Evolutionary conservation across 2,113 vertebrate genomes (phyloP), one percentile per base, ranked within the genome.

Genomic region (Raphicerus campestris): DNA sequence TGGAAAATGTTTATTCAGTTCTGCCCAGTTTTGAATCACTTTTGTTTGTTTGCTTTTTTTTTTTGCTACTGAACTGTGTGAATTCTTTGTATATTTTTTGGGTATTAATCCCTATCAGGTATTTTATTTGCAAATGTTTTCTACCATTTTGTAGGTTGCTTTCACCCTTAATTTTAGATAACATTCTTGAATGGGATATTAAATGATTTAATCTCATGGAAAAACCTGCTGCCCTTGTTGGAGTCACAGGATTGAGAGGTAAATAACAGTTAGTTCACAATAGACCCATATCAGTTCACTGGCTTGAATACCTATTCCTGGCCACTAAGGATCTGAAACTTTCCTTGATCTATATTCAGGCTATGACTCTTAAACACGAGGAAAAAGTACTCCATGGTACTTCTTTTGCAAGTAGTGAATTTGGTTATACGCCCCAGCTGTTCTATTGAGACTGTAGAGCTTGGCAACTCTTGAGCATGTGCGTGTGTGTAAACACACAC

Each of bases 401-500:
- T 49, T 83, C 26, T 93, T 56, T 5, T 45, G 19, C 17, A 87
- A 2, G 42, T 8, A 56, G n/a, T 45, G 3, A 56, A 81, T 45
- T 66, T 87, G 24, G 3, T 58, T 45, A 2, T 20, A 26, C 55
- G 7, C 53, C 15, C 45, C 32, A 83, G n/a, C 10, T 63, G 11
- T 11, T 66, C 42, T n/a, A 0, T 32, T 55, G 32, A 11, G 7
- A 3, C 8, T 45, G 17, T 49, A 47, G 16, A 6, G 14, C 39
- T 63, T 84, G 45, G 14, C 11, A 63, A 14, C 10, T 87, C 3
- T 10, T 49, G 39, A 60, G 20, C n/a, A 2, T 13, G 70, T 42
- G 20, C 2, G 1, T 0, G 0, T 24, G 70, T 0, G 0, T 73
- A 39, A 11, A 35, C 24, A 60, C 75, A 66, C n/a, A n/a, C n/a